These are phyloP conservation scores for Trichomycterus rosablanca DNA, from an alignment of 2,113 vertebrate species.

Conservation along the genomic window DNA sequence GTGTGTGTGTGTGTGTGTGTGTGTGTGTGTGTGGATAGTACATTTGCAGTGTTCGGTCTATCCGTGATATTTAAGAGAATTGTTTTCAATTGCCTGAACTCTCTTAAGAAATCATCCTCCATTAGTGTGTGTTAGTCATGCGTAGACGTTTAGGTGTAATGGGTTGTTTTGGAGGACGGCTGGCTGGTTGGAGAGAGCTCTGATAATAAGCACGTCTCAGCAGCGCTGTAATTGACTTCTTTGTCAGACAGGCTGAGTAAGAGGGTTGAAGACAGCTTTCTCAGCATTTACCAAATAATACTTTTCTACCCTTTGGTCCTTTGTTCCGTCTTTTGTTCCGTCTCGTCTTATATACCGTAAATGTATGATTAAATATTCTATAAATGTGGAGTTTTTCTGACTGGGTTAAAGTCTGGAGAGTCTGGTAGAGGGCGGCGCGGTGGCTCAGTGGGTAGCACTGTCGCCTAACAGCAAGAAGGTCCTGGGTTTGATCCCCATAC, in stretches of 20 bases:
- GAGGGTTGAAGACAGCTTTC: neutral
- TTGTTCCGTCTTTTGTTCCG: too few species aligned
- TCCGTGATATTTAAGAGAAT: neutral
- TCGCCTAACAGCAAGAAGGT: too few species aligned
- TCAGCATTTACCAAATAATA: neutral
- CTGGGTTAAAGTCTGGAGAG: too few species aligned
- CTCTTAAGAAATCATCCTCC: neutral
- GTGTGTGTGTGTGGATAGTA: neutral
- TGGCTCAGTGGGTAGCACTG: too few species aligned
- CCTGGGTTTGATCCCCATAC: too few species aligned
- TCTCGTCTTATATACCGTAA: too few species aligned
- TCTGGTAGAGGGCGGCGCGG: too few species aligned
- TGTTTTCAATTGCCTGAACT: neutral
- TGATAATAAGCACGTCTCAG: constrained; percentile 21
- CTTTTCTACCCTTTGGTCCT: too few species aligned
- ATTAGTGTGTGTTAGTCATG: neutral
- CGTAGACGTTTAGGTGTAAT: neutral
- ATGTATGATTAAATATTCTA: too few species aligned
- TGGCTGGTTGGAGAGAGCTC: neutral
- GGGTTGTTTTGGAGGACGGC: neutral
- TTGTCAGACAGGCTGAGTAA: constrained; percentile 19
- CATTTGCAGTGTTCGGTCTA: neutral
- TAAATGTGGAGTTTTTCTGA: too few species aligned
- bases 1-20: constrained; percentile 14
- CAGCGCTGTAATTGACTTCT: constrained; percentile 14